Conservation (phyloP, 2,797 vertebrate genomes). For the Linurgus olivaceus region DNA sequence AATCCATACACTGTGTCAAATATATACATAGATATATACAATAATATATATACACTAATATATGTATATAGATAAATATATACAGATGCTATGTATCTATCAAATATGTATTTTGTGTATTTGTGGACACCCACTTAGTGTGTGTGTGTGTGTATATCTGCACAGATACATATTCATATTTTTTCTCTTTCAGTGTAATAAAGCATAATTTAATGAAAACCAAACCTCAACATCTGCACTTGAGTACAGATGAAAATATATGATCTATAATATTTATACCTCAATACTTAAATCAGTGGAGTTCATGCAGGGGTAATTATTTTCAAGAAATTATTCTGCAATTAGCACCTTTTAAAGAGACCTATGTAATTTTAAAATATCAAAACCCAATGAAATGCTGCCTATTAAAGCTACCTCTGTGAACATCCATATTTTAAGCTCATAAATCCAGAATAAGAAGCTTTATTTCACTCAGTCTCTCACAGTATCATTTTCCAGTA, state of each 20-base stretch:
- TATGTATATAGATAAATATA: neutral
- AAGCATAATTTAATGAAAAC: neutral
- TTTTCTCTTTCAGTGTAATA: neutral
- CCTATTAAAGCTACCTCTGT: neutral
- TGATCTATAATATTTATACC: neutral
- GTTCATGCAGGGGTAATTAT: neutral
- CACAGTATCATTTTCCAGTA: neutral
- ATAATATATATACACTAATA: neutral
- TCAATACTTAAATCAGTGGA: neutral
- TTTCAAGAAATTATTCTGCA: neutral
- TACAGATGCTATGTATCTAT: neutral
- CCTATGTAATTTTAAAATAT: neutral
- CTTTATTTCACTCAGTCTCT: neutral
- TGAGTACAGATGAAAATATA: neutral
- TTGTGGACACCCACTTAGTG: neutral
- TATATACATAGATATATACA: neutral
- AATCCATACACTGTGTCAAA: neutral
- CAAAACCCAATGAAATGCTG: neutral
- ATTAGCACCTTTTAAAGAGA: neutral
- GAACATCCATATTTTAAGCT: neutral
- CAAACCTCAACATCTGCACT: neutral
- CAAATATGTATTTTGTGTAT: neutral
- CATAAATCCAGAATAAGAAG: neutral
- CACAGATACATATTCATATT: neutral
- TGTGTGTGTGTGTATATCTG: neutral